Percentiles rank a stretch among this genome's conserved stretches.
Conservation (phyloP, 2,113 vertebrate species). For the Elephantulus edwardii region DNA sequence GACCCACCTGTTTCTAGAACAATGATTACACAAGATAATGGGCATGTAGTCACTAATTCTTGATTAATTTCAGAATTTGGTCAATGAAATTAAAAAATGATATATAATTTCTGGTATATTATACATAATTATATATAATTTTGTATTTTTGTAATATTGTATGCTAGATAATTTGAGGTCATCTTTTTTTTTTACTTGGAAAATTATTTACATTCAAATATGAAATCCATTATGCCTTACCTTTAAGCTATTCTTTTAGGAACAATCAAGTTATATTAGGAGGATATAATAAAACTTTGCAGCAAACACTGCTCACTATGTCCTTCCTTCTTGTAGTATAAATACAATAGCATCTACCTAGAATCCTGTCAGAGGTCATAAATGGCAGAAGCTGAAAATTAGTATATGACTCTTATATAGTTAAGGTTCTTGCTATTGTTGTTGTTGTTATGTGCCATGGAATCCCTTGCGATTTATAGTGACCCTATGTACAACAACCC, state of each 20-base stretch:
- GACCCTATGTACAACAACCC: no score
- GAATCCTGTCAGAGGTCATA: neutral
- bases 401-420: no score
- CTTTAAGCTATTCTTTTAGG: neutral
- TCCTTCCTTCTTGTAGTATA: neutral
- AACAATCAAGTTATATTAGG: rapidly evolving
- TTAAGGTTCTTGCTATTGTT: no score
- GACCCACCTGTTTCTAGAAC: rapidly evolving
- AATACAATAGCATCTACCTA: neutral
- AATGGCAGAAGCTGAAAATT: neutral
- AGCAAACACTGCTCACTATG: neutral
- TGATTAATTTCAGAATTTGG: neutral
- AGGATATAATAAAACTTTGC: rapidly evolving
- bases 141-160: rapidly evolving
- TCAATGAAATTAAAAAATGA: neutral
- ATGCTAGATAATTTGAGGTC: neutral
- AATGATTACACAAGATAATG: rapidly evolving
- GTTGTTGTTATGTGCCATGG: no score
- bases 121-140: no score
- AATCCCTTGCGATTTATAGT: no score
- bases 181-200: neutral
- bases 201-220: rapidly evolving
- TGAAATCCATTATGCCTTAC: rapidly evolving
- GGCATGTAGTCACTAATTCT: no score
- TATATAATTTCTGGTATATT: no score